Percentiles rank a stretch among this genome's conserved stretches.
phyloP scores from a whole-genome alignment of 2,113 vertebrate species.

The Rhinichthys klamathensis region DNA sequence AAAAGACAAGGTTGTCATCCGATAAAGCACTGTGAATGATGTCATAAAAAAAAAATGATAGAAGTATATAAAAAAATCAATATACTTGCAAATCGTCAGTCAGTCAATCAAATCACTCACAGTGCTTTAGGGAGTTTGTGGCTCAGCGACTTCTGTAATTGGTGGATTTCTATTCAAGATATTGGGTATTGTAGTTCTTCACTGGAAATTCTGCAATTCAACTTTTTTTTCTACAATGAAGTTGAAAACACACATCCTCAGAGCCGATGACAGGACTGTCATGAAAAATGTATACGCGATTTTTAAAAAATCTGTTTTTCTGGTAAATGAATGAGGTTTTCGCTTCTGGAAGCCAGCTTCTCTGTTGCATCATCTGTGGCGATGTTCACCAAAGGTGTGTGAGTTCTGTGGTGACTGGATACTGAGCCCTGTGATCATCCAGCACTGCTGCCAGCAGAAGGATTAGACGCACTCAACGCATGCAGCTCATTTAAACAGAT shows the following conservation, averaged over 20 bases:
- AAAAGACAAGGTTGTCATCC: too few relatives aligned
- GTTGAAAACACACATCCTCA: background rate
- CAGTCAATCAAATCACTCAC: background rate
- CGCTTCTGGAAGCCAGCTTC: background rate
- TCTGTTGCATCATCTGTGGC: background rate
- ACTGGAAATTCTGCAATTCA: background rate
- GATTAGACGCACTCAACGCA: slow-evolving; percentile 64
- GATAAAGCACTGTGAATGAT: too few relatives aligned
- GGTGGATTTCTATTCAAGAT: background rate
- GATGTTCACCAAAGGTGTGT: background rate
- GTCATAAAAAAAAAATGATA: background rate
- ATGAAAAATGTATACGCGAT: background rate
- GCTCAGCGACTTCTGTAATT: background rate
- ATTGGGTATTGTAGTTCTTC: background rate
- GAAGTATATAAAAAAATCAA: background rate
- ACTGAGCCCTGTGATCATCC: background rate
- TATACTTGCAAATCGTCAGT: background rate
- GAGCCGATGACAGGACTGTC: background rate
- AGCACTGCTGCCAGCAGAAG: slow-evolving; percentile 41
- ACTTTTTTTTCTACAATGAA: background rate
- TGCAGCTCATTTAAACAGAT: slow-evolving; percentile 66
- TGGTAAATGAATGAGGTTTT: background rate
- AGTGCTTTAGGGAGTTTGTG: background rate
- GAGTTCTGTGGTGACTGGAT: background rate
- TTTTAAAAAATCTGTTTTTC: background rate